These are phyloP conservation scores for Pangasius larnaudii DNA, from an alignment of 2,797 vertebrate genomes.

Conservation along the genomic window DNA sequence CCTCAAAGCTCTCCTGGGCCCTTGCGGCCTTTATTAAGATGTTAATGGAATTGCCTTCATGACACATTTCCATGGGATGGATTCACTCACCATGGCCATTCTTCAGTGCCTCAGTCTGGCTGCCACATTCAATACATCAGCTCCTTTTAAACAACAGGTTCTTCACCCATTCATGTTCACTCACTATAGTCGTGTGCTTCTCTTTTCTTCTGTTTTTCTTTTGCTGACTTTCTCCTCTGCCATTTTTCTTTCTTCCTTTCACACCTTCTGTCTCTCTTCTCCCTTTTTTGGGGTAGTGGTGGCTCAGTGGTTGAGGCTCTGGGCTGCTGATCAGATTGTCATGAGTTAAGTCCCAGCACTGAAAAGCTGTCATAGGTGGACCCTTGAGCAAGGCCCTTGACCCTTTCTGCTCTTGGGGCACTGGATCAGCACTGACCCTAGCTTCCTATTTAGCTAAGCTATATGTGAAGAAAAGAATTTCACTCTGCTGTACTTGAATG, in stretches of 20 bases:
- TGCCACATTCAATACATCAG: constrained; percentile 65
- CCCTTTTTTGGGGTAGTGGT: not conserved
- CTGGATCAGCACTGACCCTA: not conserved
- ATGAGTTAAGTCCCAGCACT: not conserved
- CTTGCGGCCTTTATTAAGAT: constrained; percentile 78
- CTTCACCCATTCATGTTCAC: constrained; percentile 52
- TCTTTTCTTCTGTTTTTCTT: constrained; percentile 55
- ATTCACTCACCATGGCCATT: constrained; percentile 65
- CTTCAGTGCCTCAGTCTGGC: constrained; percentile 67
- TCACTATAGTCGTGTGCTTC: constrained; percentile 37
- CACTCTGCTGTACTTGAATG: not conserved
- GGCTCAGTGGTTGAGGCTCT: constrained; percentile 5
- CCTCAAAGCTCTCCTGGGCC: constrained; percentile 71
- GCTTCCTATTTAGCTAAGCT: not conserved
- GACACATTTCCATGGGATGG: constrained; percentile 76
- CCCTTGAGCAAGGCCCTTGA: not conserved
- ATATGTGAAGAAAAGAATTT: constrained; percentile 1
- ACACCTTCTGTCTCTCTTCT: not conserved
- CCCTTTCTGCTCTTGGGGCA: not conserved
- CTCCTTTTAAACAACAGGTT: constrained; percentile 66
- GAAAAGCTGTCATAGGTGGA: not conserved
- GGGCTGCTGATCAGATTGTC: not conserved
- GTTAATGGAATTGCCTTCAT: constrained; percentile 80
- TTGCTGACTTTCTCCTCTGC: constrained; percentile 20
- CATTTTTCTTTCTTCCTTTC: not conserved